A percentile compares a stretch with the other conserved stretches of the same genome.
phyloP scores from a whole-genome alignment of 1,140 invertebrate species.

The Caenorhabditis remanei region DNA sequence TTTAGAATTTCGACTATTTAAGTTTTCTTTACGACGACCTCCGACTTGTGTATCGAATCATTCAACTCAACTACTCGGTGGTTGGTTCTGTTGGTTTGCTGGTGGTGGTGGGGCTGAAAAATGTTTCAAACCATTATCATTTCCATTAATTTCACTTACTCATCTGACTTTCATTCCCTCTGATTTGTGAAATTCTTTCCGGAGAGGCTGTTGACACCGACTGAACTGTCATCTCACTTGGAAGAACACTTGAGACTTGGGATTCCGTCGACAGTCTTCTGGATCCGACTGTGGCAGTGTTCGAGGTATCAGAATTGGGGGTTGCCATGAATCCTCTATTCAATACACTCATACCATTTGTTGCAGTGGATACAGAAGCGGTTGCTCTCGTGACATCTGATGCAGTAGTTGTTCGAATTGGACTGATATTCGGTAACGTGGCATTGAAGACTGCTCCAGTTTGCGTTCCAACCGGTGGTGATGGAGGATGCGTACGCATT shows the following conservation, averaged over 20 bases:
- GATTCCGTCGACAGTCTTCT: neutral
- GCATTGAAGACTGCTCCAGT: neutral
- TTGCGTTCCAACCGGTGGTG: neutral
- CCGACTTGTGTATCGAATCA: no score
- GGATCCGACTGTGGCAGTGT: neutral
- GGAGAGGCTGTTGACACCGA: neutral
- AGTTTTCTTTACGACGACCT: no score
- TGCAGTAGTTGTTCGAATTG: neutral
- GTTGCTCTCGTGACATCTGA: neutral
- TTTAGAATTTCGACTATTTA: no score
- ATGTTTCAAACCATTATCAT: neutral
- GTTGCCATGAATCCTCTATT: conserved; percentile 2
- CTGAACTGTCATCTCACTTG: neutral
- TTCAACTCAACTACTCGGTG: no score
- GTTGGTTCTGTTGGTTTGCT: no score
- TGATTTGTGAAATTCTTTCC: neutral
- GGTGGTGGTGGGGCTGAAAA: neutral
- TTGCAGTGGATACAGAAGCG: neutral
- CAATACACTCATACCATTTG: neutral
- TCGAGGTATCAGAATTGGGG: neutral
- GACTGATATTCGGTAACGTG: neutral
- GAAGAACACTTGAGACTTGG: no score
- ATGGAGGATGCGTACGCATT: conserved; percentile 4
- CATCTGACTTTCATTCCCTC: neutral
- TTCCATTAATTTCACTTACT: no score